phyloP scores from a whole-genome alignment of 2,797 vertebrate species.

The Tadarida brasiliensis region DNA sequence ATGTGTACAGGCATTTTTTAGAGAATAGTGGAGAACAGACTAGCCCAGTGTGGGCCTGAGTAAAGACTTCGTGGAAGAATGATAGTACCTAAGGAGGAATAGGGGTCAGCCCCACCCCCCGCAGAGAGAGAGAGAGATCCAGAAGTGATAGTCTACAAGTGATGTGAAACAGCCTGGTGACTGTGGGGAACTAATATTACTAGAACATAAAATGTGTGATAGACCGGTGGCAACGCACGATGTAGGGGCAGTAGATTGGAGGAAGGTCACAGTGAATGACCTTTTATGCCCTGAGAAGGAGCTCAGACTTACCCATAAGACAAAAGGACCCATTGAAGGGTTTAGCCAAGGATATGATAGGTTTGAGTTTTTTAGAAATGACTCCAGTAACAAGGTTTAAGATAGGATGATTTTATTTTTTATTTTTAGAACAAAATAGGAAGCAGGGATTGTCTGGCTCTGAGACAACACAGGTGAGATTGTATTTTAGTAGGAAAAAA shows the following conservation, averaged over 20 bases:
- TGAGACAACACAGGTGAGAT: not conserved
- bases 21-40: not conserved
- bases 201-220: not conserved
- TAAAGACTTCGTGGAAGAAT: not conserved
- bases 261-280: not conserved
- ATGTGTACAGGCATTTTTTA: not conserved
- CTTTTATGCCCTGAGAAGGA: not conserved
- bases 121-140: not conserved
- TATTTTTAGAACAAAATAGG: not conserved
- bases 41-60: not conserved
- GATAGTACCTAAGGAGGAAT: not conserved
- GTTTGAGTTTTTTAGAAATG: conserved; percentile 18
- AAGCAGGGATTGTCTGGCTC: not conserved
- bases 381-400: not conserved
- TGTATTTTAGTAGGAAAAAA: not conserved
- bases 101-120: not conserved
- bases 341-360: not conserved
- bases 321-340: not conserved
- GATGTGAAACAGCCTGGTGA: not conserved
- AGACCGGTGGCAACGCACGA: not conserved
- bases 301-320: not conserved
- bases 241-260: not conserved
- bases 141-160: not conserved
- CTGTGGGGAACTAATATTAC: not conserved
- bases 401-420: not conserved